Base-by-base conservation (phyloP, 1,140 invertebrate species). In the Zaprionus africanus region DNA sequence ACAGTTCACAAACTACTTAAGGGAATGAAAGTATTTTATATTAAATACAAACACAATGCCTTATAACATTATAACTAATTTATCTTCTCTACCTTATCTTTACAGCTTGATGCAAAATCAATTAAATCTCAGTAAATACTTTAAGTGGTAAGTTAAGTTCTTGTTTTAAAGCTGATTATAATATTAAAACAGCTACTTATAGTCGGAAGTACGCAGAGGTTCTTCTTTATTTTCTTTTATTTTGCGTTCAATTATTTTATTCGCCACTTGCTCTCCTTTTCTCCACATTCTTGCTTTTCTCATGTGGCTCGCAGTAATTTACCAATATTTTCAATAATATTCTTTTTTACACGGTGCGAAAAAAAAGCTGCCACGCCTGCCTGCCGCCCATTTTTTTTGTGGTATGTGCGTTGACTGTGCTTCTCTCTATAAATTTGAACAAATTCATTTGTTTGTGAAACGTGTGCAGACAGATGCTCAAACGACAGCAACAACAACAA, bases 391-490 rank as follows among this genome's bases (percentile, higher is more conserved):
- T 76, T 69, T 72, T 46, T 46, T 46, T 13, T 41, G 13, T 15
- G 38, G 41, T 43, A 12, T 46, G 41, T n/a, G 71, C 76, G 81
- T 81, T 31, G 28, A 31, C 28, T 31, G 7, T 31, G 28, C 28
- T 31, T 31, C 28, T 61, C 78, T 81, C 73, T 80, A 73, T 84
- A 77, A 72, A 77, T 84, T 84, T 84, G 59, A 81, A 66, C 68
- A 68, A 83, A 77, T 81, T 69, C 78, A 83, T 76, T 84, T 83
- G 81, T 81, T 81, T 83, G 81, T 73, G 81, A 76, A 77, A 80
- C 77, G 80, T 81, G 79, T 81, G 66, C 61, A 73, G 69, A 72
- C 61, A 65, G 60, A 65, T 34, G 57, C 60, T 71, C 38, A 49
- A 41, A 58, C 7, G 56, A 68, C 51, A 78, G 31, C 31, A 63